phyloP scores from a whole-genome alignment of 2,113 vertebrate species.

The Ceratotherium simum region DNA sequence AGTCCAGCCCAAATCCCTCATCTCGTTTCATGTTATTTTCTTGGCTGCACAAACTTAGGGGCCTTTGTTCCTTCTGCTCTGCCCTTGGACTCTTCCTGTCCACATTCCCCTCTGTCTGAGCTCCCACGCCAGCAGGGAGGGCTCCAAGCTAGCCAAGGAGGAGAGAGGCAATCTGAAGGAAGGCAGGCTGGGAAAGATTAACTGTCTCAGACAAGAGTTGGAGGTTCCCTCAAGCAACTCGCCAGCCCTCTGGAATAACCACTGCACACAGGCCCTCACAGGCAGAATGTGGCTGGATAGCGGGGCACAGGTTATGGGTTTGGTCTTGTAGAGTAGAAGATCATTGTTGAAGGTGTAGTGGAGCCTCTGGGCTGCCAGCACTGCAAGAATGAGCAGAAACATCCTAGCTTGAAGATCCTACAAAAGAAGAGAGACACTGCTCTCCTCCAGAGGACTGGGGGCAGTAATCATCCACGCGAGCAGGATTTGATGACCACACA shows the following conservation, averaged over 20 bases:
- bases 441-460: neutral
- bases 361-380: neutral
- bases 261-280: neutral
- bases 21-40: constrained; percentile 44
- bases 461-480: neutral
- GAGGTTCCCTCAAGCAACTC: neutral
- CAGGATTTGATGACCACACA: neutral
- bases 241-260: neutral
- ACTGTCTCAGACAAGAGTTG: neutral
- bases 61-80: constrained; percentile 45
- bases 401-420: neutral
- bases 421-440: neutral
- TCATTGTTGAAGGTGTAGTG: neutral
- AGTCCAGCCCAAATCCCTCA: constrained; percentile 41
- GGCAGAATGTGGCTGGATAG: neutral
- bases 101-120: neutral
- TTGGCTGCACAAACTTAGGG: constrained; percentile 24
- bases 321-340: neutral
- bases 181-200: neutral
- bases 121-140: neutral
- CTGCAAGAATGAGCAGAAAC: neutral
- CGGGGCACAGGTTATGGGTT: rapidly evolving
- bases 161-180: neutral
- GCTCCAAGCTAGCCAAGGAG: neutral
- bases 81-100: neutral